These are phyloP conservation scores for Gouania willdenowi DNA, from an alignment of 2,797 vertebrate species.

Conservation along the genomic window DNA sequence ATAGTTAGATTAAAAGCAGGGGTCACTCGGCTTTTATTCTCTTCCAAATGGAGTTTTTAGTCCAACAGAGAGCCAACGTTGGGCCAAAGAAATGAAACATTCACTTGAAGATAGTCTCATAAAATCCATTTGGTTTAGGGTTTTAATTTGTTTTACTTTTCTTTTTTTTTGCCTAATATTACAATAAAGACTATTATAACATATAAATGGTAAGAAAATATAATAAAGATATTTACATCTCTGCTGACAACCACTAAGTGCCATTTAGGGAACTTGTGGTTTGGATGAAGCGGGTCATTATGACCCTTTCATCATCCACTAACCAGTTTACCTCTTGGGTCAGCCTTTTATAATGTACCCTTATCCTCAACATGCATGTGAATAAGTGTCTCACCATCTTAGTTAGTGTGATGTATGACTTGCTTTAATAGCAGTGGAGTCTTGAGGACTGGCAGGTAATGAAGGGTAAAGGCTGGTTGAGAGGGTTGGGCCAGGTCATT, in stretches of 20 bases:
- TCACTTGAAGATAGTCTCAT: constrained; percentile 1
- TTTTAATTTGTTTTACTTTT: constrained; percentile 27
- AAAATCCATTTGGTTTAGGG: neutral
- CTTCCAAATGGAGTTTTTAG: constrained; percentile 24
- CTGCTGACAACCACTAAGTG: constrained; percentile 43
- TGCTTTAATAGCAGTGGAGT: constrained; percentile 52
- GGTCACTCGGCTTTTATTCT: constrained; percentile 38
- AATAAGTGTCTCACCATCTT: constrained; percentile 59
- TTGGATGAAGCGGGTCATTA: constrained; percentile 41
- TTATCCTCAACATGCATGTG: constrained; percentile 58
- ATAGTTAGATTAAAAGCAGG: constrained; percentile 1
- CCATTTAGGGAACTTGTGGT: constrained; percentile 33
- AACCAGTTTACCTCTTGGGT: constrained; percentile 54
- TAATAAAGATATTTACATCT: constrained; percentile 4
- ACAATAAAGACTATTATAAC: constrained; percentile 14
- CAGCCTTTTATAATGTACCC: constrained; percentile 36
- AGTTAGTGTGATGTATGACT: constrained; percentile 52
- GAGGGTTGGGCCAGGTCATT: constrained; percentile 1
- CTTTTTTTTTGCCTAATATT: constrained; percentile 26
- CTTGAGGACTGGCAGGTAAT: constrained; percentile 1
- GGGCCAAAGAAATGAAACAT: constrained; percentile 20
- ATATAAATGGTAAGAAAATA: constrained; percentile 18
- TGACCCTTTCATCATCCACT: constrained; percentile 52
- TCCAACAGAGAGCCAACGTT: constrained; percentile 9
- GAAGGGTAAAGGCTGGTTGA: constrained; percentile 44